Conservation (phyloP, 2,888 invertebrate species). For the Eudasyphora cyanicolor region DNA sequence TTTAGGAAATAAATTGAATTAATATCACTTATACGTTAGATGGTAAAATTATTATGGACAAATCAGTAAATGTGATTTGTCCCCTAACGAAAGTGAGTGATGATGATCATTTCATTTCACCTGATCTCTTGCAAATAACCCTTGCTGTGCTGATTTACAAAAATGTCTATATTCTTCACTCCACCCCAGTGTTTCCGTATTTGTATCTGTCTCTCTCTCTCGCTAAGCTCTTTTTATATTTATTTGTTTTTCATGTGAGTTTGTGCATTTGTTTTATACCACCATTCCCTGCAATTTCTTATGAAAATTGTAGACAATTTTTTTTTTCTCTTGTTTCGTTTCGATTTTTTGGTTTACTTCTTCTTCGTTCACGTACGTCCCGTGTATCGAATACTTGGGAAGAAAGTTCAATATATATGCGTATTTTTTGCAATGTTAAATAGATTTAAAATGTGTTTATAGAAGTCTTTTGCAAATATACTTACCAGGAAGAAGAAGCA, state of each 20-base stretch:
- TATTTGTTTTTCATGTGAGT: conserved; percentile 6
- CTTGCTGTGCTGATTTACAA: too few relatives aligned
- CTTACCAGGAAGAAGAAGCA: too few relatives aligned
- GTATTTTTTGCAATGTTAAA: conserved; percentile 26
- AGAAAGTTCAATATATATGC: conserved; percentile 22
- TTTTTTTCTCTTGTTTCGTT: background rate
- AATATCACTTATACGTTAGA: too few relatives aligned
- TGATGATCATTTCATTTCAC: too few relatives aligned
- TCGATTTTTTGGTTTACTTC: background rate
- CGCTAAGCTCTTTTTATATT: background rate
- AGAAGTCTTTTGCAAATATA: conserved; percentile 9
- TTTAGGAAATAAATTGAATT: too few relatives aligned
- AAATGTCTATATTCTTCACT: too few relatives aligned
- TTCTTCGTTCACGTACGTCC: background rate
- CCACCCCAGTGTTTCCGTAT: too few relatives aligned
- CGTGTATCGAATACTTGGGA: conserved; percentile 1
- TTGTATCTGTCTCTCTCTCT: too few relatives aligned
- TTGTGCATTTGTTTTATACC: background rate
- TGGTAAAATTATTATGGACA: too few relatives aligned
- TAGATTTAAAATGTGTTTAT: conserved; percentile 33
- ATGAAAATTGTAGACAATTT: background rate
- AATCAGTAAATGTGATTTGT: too few relatives aligned
- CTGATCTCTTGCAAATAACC: too few relatives aligned
- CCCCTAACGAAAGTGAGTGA: too few relatives aligned
- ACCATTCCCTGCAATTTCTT: conserved; percentile 21